These are phyloP conservation scores for Cryptus armator DNA, from an alignment of 2,888 invertebrate species.

Conservation along the genomic window DNA sequence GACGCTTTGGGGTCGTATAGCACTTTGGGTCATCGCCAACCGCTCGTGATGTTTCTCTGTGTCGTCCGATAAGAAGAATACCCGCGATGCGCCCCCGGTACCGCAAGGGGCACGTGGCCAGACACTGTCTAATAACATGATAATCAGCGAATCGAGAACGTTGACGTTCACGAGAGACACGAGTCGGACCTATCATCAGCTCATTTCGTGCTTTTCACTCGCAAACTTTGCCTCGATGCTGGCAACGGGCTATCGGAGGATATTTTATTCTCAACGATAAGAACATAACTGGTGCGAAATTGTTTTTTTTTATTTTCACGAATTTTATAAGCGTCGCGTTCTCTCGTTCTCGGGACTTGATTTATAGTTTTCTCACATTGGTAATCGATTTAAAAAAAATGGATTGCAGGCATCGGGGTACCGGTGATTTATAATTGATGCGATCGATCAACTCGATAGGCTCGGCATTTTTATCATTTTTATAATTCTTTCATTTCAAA, in stretches of 20 bases:
- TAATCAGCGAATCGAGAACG: constrained; percentile 46
- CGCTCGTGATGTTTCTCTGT: not conserved
- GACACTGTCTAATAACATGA: constrained; percentile 44
- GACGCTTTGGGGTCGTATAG: constrained; percentile 16
- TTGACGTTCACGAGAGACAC: constrained; percentile 24
- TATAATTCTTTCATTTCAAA: too few relatives aligned
- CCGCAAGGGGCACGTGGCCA: constrained; percentile 35
- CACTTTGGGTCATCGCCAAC: constrained; percentile 1
- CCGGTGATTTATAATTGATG: too few relatives aligned
- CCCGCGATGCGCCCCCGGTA: constrained; percentile 5
- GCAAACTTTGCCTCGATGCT: not conserved
- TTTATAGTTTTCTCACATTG: too few relatives aligned
- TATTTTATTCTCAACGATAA: constrained; percentile 25
- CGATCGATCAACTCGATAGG: too few relatives aligned
- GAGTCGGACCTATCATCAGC: not conserved
- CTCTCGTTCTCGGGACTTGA: not conserved
- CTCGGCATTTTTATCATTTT: too few relatives aligned
- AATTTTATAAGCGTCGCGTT: not conserved
- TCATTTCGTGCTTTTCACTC: not conserved
- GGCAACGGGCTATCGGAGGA: constrained; percentile 10
- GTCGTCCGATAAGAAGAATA: constrained; percentile 45
- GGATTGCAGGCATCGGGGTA: too few relatives aligned
- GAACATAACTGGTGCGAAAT: not conserved
- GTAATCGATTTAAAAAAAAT: too few relatives aligned
- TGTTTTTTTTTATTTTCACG: not conserved